These are phyloP conservation scores for Lontra canadensis DNA, from an alignment of 2,113 vertebrate species.

Conservation along the genomic window DNA sequence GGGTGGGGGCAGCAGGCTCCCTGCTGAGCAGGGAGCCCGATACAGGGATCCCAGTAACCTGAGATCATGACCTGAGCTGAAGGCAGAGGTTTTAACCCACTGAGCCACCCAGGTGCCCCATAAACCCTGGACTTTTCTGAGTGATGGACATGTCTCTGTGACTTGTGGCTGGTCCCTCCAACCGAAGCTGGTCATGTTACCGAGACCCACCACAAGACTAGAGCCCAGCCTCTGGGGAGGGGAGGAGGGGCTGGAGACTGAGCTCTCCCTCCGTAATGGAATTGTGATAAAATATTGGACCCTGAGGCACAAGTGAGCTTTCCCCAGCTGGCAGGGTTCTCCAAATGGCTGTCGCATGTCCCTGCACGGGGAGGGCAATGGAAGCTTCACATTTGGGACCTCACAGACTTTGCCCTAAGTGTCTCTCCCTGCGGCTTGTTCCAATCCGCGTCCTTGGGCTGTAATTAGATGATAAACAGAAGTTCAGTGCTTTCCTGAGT, in stretches of 20 bases:
- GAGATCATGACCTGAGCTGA: no score
- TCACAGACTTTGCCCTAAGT: fast-evolving
- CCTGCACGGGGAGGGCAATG: background rate
- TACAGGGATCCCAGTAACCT: no score
- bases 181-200: background rate
- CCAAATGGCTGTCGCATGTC: fast-evolving
- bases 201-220: background rate
- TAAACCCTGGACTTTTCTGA: background rate
- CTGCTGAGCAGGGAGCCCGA: no score
- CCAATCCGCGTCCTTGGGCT: background rate
- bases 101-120: no score
- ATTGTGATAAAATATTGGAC: background rate
- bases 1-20: no score
- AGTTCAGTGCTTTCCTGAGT: background rate
- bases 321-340: background rate
- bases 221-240: background rate
- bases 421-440: background rate
- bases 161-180: background rate
- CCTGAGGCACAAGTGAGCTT: background rate
- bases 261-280: background rate
- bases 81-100: no score
- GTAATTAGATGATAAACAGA: background rate
- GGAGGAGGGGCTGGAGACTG: background rate
- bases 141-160: background rate
- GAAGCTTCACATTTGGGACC: background rate